These are phyloP conservation scores for Drosophila kambysellisi DNA, from an alignment of 2,888 invertebrate species.

Conservation along the genomic window DNA sequence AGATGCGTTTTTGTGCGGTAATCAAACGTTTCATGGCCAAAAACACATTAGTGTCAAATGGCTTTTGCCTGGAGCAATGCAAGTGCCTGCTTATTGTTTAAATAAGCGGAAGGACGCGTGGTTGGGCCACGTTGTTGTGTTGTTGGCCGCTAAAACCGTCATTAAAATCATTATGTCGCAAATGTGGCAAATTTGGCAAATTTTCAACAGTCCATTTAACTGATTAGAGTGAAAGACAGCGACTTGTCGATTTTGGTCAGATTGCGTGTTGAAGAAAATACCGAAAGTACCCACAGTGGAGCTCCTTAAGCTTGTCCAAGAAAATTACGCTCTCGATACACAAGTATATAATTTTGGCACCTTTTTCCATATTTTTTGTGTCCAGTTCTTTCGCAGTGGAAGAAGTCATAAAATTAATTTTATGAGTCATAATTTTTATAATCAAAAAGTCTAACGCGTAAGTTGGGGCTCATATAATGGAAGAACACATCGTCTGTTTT, in stretches of 20 bases:
- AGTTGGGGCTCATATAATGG: conserved; percentile 27
- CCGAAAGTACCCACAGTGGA: conserved; percentile 13
- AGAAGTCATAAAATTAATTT: conserved; percentile 80
- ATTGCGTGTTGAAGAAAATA: conserved; percentile 62
- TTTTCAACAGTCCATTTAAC: conserved; percentile 81
- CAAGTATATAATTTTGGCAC: conserved; percentile 68
- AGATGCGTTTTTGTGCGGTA: conserved; percentile 38
- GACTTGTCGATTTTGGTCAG: conserved; percentile 49
- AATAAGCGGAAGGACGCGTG: conserved; percentile 71
- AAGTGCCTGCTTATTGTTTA: conserved; percentile 61
- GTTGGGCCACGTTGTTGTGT: conserved; percentile 8
- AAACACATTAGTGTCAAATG: conserved; percentile 74
- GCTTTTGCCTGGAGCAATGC: conserved; percentile 28
- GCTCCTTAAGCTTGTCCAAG: conserved; percentile 49
- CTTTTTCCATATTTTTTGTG: conserved; percentile 42
- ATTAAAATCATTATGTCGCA: conserved; percentile 65
- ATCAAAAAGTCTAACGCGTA: conserved; percentile 61
- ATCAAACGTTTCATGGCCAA: conserved; percentile 64
- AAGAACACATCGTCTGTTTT: conserved; percentile 22
- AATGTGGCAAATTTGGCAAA: conserved; percentile 75
- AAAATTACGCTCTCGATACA: conserved; percentile 57
- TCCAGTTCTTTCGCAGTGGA: not conserved
- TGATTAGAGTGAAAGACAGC: conserved; percentile 68
- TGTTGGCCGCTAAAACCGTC: conserved; percentile 27
- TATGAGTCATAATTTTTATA: conserved; percentile 73